Base-by-base conservation (phyloP, 2,888 invertebrate genomes). In the Gasteruption jaculator region DNA sequence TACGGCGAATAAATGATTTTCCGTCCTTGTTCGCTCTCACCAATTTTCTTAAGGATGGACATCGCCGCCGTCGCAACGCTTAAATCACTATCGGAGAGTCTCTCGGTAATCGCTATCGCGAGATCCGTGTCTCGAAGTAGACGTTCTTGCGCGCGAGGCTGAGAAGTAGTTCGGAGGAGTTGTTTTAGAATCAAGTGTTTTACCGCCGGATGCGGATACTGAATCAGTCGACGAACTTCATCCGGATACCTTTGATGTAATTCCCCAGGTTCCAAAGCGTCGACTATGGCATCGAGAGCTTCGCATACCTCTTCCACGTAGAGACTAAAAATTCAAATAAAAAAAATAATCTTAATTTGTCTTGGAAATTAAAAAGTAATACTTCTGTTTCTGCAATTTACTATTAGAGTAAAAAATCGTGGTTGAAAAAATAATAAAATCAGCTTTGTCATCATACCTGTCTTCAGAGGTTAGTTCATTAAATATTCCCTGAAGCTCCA, bases 61-160 rank as follows among this genome's bases (percentile, higher is more conserved):
- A 79, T 73, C 15, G 84, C 81, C 50, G 73, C 73, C 47, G 77
- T 76, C 0, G 82, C 81, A 8, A 86, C 77, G 3, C 73, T 72
- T 15, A 82, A 61, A 58, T 82, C 77, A 12, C 74, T 68, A 53
- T 83, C 81, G 3, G 73, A 73, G 2, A 86, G 72, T 63, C 78
- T 75, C 48, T 77, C 76, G 12, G 79, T 72, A 6, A 80, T 70
- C 18, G 75, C 74, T 3, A 75, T 74, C 50, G 82, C 71, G 12
- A 86, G 60, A 56, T 76, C 76, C 38, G 72, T 60, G 55, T 76
- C 74, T 31, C 71, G 56, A 8, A 75, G 59, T 20, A 80, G 50
- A n/a, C 74, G 70, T n/a, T 73, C 54, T 8, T 73, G 44, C 8
- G 62, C 61, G n/a, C 41, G 37, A 0, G 48, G 38, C 27, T 53